These are phyloP conservation scores for Paratilapia polleni DNA, from an alignment of 2,113 vertebrate species.

Conservation along the genomic window DNA sequence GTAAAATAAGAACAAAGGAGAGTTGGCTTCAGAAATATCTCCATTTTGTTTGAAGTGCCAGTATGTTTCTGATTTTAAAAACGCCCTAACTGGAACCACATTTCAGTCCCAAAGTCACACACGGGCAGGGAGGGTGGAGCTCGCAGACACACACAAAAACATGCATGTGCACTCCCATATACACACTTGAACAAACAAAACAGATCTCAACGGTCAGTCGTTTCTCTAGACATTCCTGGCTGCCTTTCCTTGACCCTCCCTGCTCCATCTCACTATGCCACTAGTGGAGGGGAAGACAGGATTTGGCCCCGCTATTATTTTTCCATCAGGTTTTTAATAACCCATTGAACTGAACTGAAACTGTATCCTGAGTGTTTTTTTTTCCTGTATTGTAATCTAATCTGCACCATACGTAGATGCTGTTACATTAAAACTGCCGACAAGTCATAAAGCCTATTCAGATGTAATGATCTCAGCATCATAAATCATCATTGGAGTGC, in stretches of 20 bases:
- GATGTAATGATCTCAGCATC: constrained; percentile 51
- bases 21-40: constrained; percentile 68
- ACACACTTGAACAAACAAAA: constrained; percentile 76
- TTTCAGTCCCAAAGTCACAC: constrained; percentile 73
- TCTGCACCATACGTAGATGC: constrained; percentile 47
- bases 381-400: constrained; percentile 43
- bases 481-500: constrained; percentile 56
- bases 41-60: constrained; percentile 74
- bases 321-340: constrained; percentile 48
- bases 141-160: constrained; percentile 48
- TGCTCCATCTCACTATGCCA: constrained; percentile 48
- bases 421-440: constrained; percentile 41
- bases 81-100: constrained; percentile 78
- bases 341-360: constrained; percentile 23
- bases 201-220: constrained; percentile 69
- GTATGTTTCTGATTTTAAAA: constrained; percentile 75
- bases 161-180: constrained; percentile 18
- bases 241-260: constrained; percentile 72
- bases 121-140: constrained; percentile 70
- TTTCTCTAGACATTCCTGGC: constrained; percentile 77
- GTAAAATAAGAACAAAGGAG: constrained; percentile 71
- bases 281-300: constrained; percentile 24
- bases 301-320: constrained; percentile 44
- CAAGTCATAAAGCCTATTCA: constrained; percentile 32
- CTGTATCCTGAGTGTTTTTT: constrained; percentile 2